A percentile compares a stretch with the other conserved stretches of the same genome.
Conservation (phyloP, 2,797 vertebrate species). For the Schizopygopsis malacanthus region DNA sequence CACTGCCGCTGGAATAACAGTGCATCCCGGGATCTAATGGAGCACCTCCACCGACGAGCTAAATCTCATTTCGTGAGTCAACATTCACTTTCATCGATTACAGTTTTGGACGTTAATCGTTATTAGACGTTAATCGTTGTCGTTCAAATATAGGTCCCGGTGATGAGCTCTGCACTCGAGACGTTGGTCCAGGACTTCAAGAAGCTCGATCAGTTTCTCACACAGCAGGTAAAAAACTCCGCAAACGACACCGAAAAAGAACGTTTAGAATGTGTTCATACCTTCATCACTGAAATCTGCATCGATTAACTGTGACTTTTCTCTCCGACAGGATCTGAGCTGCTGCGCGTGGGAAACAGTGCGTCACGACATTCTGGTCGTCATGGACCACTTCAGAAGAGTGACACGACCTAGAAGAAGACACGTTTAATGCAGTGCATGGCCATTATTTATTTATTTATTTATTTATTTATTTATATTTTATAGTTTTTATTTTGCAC, state of each 20-base stretch:
- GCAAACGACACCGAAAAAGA: too few relatives aligned
- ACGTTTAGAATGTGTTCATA: neutral
- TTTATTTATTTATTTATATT: too few relatives aligned
- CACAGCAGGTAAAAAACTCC: conserved; percentile 30
- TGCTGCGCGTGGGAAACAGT: conserved; percentile 52
- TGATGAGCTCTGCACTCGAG: neutral
- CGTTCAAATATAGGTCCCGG: neutral
- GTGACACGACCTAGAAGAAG: neutral
- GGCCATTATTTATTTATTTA: neutral
- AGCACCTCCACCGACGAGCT: conserved; percentile 21
- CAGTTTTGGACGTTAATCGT: neutral
- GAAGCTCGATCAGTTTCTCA: neutral
- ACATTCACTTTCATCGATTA: neutral
- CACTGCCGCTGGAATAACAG: conserved; percentile 17
- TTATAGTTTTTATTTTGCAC: neutral
- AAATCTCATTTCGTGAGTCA: neutral
- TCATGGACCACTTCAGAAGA: conserved; percentile 38
- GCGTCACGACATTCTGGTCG: conserved; percentile 10
- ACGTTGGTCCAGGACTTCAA: conserved; percentile 8
- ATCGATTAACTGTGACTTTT: neutral
- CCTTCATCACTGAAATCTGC: neutral
- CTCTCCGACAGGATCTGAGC: conserved; percentile 37
- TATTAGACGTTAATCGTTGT: neutral
- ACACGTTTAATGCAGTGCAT: neutral
- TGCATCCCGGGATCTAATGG: neutral